Evolutionary conservation across 2,113 vertebrate genomes (phyloP).

Genomic region (Dicrurus megarhynchus): DNA sequence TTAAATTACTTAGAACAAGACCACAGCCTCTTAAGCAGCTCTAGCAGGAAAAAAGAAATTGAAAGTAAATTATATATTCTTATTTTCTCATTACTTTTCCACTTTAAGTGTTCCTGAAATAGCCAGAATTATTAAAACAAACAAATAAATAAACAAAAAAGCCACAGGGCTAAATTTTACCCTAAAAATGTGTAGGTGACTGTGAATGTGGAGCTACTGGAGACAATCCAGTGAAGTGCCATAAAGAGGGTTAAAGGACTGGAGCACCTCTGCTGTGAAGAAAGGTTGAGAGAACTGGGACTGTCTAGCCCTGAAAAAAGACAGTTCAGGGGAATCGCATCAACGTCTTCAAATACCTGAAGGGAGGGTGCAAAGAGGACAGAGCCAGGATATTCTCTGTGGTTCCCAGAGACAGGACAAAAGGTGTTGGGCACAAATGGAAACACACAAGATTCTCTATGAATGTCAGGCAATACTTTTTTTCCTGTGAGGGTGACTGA

Average conservation of each 20-base stretch:
- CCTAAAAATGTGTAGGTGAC: not conserved
- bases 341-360: not conserved
- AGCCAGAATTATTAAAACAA: constrained; percentile 8
- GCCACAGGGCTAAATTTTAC: not conserved
- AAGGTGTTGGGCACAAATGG: not conserved
- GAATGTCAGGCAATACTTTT: not conserved
- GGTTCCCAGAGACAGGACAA: too few relatives aligned
- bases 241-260: not conserved
- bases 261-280: not conserved
- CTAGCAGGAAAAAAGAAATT: constrained; percentile 20
- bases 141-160: not conserved
- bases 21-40: constrained; percentile 48
- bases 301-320: not conserved
- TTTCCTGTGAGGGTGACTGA: not conserved
- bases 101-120: constrained; percentile 29
- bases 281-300: not conserved
- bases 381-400: not conserved
- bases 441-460: not conserved
- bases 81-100: constrained; percentile 27
- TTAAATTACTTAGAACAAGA: constrained; percentile 29
- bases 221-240: not conserved
- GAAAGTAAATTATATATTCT: constrained; percentile 28
- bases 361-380: not conserved
- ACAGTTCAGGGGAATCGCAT: not conserved
- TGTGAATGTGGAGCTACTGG: not conserved